phyloP scores from a whole-genome alignment of 2,797 vertebrate genomes.

The Lophotriccus pileatus region DNA sequence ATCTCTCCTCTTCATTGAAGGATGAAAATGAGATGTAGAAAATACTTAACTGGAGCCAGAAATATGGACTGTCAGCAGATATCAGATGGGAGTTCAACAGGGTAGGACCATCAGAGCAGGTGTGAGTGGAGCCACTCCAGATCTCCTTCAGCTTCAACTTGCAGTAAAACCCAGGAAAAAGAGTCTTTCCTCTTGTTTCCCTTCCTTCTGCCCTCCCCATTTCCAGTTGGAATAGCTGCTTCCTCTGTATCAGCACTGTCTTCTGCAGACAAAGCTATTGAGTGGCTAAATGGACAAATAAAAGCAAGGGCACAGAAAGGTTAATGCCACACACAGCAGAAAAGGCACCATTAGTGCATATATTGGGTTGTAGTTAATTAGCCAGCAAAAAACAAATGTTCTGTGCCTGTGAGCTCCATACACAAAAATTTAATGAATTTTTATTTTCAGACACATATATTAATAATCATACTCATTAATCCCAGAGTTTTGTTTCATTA shows the following conservation, averaged over 20 bases:
- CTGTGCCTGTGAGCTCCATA: not conserved
- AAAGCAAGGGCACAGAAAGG: not conserved
- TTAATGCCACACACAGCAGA: not conserved
- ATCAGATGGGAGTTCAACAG: not conserved
- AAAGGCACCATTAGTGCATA: not conserved
- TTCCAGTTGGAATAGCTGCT: not conserved
- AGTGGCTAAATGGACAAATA: not conserved
- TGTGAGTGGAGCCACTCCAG: not conserved
- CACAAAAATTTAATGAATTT: slow-evolving; percentile 3
- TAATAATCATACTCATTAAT: not conserved
- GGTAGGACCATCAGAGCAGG: not conserved
- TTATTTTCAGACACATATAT: not conserved
- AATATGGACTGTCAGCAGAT: not conserved
- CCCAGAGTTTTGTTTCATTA: not conserved
- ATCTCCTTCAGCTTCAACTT: not conserved
- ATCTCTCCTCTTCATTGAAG: not conserved
- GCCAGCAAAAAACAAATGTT: not conserved
- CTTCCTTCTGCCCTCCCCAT: not conserved
- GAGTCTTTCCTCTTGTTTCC: not conserved
- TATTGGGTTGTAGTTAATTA: not conserved
- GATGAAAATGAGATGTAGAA: not conserved
- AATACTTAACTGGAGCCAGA: not conserved
- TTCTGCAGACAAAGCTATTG: not conserved
- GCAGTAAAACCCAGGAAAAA: not conserved
- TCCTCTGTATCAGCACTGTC: not conserved